Conservation (phyloP, 37 sponge, comb jelly and placozoan species). For the Crambe crambe region DNA sequence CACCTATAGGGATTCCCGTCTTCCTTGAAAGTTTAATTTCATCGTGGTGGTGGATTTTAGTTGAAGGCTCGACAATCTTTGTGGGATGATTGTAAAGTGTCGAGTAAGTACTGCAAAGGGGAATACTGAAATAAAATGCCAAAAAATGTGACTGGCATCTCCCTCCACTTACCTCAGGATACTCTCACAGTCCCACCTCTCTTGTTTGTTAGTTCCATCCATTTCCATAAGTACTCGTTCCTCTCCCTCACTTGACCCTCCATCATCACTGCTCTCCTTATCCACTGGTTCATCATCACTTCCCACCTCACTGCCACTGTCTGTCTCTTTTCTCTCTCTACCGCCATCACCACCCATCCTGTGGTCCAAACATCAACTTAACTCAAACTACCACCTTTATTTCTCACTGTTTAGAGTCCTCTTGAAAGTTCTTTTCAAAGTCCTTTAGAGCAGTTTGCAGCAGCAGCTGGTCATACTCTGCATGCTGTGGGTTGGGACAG, state of each 20-base stretch:
- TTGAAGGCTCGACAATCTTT: slow-evolving; percentile 53
- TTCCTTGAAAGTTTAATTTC: slow-evolving; percentile 44
- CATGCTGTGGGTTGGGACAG: background rate
- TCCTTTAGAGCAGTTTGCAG: slow-evolving; percentile 59
- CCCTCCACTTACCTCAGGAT: slow-evolving; percentile 40
- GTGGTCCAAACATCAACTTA: background rate
- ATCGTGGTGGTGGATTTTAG: background rate
- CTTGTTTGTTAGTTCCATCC: background rate
- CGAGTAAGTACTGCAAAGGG: slow-evolving; percentile 69
- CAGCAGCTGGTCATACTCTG: slow-evolving; percentile 34
- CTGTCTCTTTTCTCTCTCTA: background rate
- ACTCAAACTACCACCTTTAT: background rate
- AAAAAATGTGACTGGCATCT: background rate
- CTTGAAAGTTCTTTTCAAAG: slow-evolving; percentile 43
- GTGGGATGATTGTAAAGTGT: slow-evolving; percentile 94
- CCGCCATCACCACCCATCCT: slow-evolving; percentile 3
- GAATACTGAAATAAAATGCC: background rate
- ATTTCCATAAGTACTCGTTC: background rate
- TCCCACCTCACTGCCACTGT: background rate
- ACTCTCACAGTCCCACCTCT: slow-evolving; percentile 90
- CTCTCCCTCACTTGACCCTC: background rate
- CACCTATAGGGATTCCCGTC: slow-evolving; percentile 32
- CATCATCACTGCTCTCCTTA: slow-evolving; percentile 4
- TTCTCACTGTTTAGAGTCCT: background rate
- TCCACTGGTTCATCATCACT: too few relatives aligned